These are phyloP conservation scores for Porites evermanni DNA, from an alignment of 92 coral and sea anemone species.

Conservation along the genomic window DNA sequence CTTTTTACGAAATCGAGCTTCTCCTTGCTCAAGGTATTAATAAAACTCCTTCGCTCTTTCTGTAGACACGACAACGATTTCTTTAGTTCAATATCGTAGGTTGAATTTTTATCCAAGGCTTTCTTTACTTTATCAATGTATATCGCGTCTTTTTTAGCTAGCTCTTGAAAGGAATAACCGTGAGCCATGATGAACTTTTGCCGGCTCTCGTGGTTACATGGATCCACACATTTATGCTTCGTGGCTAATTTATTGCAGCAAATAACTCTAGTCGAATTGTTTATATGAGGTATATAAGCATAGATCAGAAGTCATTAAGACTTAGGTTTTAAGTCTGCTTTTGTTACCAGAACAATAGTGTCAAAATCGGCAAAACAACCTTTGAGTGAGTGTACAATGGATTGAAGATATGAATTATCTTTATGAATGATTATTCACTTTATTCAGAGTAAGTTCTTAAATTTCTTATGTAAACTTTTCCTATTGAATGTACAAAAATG, in stretches of 20 bases:
- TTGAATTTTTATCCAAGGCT: conserved; percentile 5
- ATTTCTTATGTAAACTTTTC: neutral
- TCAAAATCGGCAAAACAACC: neutral
- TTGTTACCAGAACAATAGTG: conserved; percentile 15
- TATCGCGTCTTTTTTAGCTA: conserved; percentile 4
- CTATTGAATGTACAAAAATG: no score
- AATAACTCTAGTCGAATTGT: no score
- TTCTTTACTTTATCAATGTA: conserved; percentile 4
- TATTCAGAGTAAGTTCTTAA: neutral
- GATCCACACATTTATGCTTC: no score
- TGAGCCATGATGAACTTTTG: neutral
- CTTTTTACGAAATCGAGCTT: conserved; percentile 10
- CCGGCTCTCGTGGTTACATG: no score
- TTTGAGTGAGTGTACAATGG: conserved; percentile 1
- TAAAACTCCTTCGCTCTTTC: conserved; percentile 4
- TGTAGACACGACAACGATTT: conserved; percentile 9
- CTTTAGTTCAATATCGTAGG: conserved; percentile 10
- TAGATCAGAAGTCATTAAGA: no score
- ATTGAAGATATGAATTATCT: neutral
- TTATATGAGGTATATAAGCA: no score
- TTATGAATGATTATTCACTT: neutral
- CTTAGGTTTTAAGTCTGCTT: neutral
- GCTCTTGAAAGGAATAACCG: neutral
- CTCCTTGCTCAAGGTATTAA: neutral
- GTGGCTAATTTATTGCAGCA: no score